Conservation (phyloP, 2,797 vertebrate genomes). For the Lagorchestes hirsutus region DNA sequence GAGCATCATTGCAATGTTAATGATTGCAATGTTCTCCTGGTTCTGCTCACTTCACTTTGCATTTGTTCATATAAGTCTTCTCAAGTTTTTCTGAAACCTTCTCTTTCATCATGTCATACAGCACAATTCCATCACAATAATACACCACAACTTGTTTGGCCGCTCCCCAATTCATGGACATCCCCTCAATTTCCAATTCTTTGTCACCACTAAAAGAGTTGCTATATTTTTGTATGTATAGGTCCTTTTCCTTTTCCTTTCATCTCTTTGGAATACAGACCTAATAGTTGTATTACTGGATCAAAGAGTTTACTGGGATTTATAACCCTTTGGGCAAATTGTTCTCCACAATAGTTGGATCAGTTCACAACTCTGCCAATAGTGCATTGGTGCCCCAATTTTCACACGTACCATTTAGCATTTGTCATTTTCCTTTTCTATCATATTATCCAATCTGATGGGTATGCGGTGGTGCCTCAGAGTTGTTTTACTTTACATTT, state of each 20-base stretch:
- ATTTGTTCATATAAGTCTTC: not conserved
- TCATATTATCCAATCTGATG: not conserved
- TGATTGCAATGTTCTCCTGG: not conserved
- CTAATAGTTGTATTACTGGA: no score
- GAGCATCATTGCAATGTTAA: not conserved
- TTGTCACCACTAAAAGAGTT: not conserved
- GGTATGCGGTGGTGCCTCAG: not conserved
- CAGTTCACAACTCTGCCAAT: not conserved
- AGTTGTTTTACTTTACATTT: not conserved
- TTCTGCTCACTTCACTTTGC: not conserved
- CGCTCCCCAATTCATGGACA: not conserved
- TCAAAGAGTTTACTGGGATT: not conserved
- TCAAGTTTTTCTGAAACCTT: not conserved
- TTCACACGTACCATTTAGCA: not conserved
- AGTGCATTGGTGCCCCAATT: not conserved
- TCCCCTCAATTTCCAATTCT: not conserved
- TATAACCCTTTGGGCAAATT: not conserved
- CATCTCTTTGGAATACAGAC: not conserved
- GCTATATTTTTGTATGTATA: not conserved
- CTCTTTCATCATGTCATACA: not conserved
- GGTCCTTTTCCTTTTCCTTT: not conserved
- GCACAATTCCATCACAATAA: no score
- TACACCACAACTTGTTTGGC: not conserved
- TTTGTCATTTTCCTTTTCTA: not conserved
- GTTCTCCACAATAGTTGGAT: not conserved